Evolutionary conservation across 1,140 invertebrate genomes (phyloP).

Genomic region (Musca vetustissima): DNA sequence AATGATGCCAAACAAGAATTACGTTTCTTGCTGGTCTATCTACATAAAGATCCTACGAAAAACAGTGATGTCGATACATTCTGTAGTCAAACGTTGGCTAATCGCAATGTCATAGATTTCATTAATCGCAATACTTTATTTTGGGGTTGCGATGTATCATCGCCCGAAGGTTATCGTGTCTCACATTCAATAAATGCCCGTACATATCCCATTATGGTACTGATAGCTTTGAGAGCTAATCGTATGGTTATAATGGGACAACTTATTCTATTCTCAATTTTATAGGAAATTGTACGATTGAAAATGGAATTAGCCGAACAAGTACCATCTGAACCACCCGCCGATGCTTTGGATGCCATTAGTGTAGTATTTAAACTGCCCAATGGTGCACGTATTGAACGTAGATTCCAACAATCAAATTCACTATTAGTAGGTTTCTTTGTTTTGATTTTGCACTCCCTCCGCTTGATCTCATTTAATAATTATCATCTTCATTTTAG

Average conservation of each 20-base stretch:
- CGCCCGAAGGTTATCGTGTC: conserved; percentile 88
- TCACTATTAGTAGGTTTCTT: conserved; percentile 57
- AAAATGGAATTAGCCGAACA: conserved; percentile 69
- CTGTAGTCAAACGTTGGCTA: conserved; percentile 72
- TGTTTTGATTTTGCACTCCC: conserved; percentile 12
- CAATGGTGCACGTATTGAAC: conserved; percentile 79
- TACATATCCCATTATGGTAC: conserved; percentile 85
- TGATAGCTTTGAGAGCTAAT: conserved; percentile 86
- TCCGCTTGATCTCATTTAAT: no score
- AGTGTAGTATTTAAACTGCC: conserved; percentile 89
- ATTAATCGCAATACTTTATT: conserved; percentile 85
- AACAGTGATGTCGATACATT: conserved; percentile 64
- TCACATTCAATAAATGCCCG: conserved; percentile 73
- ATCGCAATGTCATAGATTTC: conserved; percentile 74
- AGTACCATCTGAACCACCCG: conserved; percentile 77
- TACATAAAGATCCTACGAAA: conserved; percentile 85
- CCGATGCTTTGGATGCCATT: conserved; percentile 68
- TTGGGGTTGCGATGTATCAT: conserved; percentile 88
- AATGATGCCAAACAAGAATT: conserved; percentile 95
- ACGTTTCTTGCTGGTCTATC: conserved; percentile 89
- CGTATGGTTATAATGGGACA: conserved; percentile 90
- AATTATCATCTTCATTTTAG: conserved; percentile 62
- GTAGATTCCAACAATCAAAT: conserved; percentile 79
- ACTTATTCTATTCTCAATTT: conserved; percentile 53
- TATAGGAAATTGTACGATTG: conserved; percentile 63